Base-by-base conservation (phyloP, 2,113 vertebrate species). In the Engystomops pustulosus region DNA sequence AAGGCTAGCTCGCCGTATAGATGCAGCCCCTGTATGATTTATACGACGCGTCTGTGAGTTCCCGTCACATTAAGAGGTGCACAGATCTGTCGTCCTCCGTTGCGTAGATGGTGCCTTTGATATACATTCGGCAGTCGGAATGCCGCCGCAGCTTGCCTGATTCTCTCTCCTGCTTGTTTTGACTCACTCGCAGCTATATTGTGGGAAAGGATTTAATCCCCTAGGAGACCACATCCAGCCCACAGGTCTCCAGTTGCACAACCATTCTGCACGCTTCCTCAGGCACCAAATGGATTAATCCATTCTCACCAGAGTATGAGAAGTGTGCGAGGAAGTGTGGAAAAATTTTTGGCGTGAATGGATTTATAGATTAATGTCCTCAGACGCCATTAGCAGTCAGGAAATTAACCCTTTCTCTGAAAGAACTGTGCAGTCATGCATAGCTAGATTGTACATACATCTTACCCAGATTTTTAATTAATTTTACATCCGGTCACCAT, bases 131-230 rank as follows among this genome's bases (percentile, higher is more conserved):
- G 67, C 41, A 32, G 60, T 20, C 49, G 74, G 62, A 79, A 70
- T 79, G 32, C 62, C 38, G 65, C 47, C 65, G 45, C 67, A 45
- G 45, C 23, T 62, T 23, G 74, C n/a, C 60, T 55, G 32, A 53
- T 68, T 69, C 74, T 55, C 30, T 51, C 55, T 77, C 60, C 45
- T 51, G 82, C 47, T 77, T 85, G 47, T 53, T 70, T 79, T 85
- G 47, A 55, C 75, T 85, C 62, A 70, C 41, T 36, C 74, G 11
- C 74, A 79, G 75, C 75, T 78, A 70, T 70, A 85, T 70, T 85
- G 83, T 78, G 83, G 72, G 62, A 79, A 78, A 79, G 82, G 83
- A 78, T 78, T 85, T 85, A 85, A 85, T 85, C 83, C 83, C 83
- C 34, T 60, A 41, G 72, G 75, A 70, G 83, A 79, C 71, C 49